Conservation (phyloP, 2,888 invertebrate genomes). For the Plutella xylostella region DNA sequence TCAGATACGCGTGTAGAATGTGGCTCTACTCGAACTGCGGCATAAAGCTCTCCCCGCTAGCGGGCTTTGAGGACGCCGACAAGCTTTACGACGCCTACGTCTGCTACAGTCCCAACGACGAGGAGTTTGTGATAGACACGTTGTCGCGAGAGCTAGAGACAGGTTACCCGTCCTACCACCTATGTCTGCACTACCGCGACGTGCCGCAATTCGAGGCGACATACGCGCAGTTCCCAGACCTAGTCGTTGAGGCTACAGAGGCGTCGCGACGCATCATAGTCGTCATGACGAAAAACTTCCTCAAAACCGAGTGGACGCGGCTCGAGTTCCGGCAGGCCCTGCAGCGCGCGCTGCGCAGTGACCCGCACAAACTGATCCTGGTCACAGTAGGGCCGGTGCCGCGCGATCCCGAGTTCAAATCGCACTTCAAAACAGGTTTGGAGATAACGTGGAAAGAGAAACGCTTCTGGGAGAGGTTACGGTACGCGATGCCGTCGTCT, state of each 20-base stretch:
- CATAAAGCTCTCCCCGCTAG: conserved; percentile 81
- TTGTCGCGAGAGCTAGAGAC: conserved; percentile 88
- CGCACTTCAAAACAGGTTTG: conserved; percentile 89
- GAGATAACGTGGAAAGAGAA: conserved; percentile 91
- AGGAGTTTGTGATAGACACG: conserved; percentile 88
- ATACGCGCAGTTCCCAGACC: conserved; percentile 78
- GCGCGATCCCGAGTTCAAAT: conserved; percentile 87
- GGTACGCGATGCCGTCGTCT: conserved; percentile 89
- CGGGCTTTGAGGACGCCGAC: conserved; percentile 82
- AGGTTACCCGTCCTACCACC: conserved; percentile 80
- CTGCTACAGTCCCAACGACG: conserved; percentile 92
- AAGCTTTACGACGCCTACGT: conserved; percentile 94
- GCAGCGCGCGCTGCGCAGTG: conserved; percentile 86
- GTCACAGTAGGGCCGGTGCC: conserved; percentile 84
- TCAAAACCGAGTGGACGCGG: conserved; percentile 93
- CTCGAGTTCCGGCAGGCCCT: conserved; percentile 91
- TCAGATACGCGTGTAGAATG: conserved; percentile 87
- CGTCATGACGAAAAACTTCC: conserved; percentile 88
- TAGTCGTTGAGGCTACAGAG: conserved; percentile 87
- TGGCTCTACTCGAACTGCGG: conserved; percentile 92
- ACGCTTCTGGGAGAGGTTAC: conserved; percentile 94
- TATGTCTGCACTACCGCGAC: conserved; percentile 91
- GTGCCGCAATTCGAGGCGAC: conserved; percentile 78
- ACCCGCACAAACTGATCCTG: conserved; percentile 88
- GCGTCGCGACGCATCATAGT: conserved; percentile 89